Base-by-base conservation (phyloP, 2,888 invertebrate genomes). In the Nomada ferruginata region DNA sequence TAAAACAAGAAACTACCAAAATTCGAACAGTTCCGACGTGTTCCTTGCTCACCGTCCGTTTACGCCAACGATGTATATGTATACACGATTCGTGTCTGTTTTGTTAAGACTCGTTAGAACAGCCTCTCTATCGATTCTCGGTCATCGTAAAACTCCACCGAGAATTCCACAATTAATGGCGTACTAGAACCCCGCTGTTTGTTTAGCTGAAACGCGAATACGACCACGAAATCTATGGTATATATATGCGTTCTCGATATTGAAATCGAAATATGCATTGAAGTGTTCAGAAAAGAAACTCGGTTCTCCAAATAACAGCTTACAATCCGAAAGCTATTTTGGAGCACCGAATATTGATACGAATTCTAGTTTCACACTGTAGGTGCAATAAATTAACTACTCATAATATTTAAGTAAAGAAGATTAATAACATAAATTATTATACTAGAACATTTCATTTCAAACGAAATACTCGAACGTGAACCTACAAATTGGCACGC, bases 121-220 rank as follows among this genome's bases (percentile, higher is more conserved):
- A 55, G 26, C 52, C 52, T 61, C 55, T 50, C 64, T 77, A 87
- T 87, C 73, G 87, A 79, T 84, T 86, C 79, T 53, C 26, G 20
- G 61, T 76, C 36, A 18, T 78, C 87, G 82, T 87, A 76, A 86
- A 86, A 82, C 55, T 26, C 59, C 66, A 79, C 57, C 61, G 29
- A 36, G 82, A 82, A 83, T 74, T 83, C 59, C 59, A 44, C 52
- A 13, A 11, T 36, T 36, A 26, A 15, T 36, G 59, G 63, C 72
- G 69, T 20, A 50, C 61, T 65, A 44, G 70, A 66, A 61, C 10
- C 55, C 44, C 36, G 75, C 50, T 81, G 75, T 82, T 82, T 82
- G 81, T 70, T 82, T 82, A 82, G 65, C 23, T 53, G 75, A 20
- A 55, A 57, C 65, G 50, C 70, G 64, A 81, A 81, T 53, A 63